A percentile compares a stretch with the other conserved stretches of the same genome.
Evolutionary conservation across 2,113 vertebrate genomes (phyloP).

Genomic region (Azemiops feae): DNA sequence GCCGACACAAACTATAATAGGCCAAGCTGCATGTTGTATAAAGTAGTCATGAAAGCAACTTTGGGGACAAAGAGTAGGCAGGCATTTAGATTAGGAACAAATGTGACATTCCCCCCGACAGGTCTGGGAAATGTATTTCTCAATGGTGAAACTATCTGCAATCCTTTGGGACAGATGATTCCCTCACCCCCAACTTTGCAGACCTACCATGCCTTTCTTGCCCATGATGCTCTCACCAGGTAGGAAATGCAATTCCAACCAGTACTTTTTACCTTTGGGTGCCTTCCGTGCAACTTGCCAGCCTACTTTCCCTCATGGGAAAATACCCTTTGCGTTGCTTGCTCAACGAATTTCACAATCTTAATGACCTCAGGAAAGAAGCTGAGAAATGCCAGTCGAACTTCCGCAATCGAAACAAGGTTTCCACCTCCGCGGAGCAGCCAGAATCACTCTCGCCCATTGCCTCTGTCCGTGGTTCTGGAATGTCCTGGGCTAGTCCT

Average conservation of each 20-base stretch:
- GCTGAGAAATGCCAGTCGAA: neutral
- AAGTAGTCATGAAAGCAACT: neutral
- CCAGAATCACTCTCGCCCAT: neutral
- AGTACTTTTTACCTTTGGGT: neutral
- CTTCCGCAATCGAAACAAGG: neutral
- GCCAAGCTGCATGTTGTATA: neutral
- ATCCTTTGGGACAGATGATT: neutral
- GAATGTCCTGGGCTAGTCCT: neutral
- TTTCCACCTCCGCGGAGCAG: neutral
- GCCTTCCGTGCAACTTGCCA: neutral
- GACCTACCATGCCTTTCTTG: neutral
- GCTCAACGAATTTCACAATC: neutral
- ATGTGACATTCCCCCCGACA: neutral
- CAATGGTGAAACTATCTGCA: neutral
- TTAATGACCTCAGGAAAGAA: neutral
- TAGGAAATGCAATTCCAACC: neutral
- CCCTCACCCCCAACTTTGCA: neutral
- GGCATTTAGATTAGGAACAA: neutral
- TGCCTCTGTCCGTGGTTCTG: slow-evolving; percentile 22
- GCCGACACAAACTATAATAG: neutral
- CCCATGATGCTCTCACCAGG: neutral
- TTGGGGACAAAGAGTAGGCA: neutral
- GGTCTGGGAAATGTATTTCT: neutral
- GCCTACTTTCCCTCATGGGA: neutral
- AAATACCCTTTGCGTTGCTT: neutral